Percentiles rank a stretch among this genome's conserved stretches.
phyloP scores from a whole-genome alignment of 2,113 vertebrate species.

The Oophaga pumilio region DNA sequence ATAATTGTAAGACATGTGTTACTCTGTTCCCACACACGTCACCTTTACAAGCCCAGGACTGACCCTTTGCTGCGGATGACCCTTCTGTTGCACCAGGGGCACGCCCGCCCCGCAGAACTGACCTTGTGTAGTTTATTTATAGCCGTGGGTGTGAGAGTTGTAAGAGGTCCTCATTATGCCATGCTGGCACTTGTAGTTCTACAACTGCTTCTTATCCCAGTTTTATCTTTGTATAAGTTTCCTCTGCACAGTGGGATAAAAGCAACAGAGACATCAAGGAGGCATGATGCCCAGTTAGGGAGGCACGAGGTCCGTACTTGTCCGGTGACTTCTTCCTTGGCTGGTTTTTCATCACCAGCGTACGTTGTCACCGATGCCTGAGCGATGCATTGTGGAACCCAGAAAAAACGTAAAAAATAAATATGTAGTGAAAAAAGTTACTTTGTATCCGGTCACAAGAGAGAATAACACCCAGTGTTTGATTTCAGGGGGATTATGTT shows the following conservation, averaged over 20 bases:
- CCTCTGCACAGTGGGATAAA: not conserved
- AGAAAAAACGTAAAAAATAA: not conserved
- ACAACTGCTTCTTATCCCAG: not conserved
- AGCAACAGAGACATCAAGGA: not conserved
- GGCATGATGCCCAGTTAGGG: no score
- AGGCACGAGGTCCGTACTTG: no score
- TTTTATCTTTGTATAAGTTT: not conserved
- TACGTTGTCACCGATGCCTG: not conserved
- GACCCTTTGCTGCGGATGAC: not conserved
- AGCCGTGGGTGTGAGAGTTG: not conserved
- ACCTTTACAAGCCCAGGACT: not conserved
- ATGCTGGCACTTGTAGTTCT: constrained; percentile 10
- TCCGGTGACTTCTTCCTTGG: not conserved
- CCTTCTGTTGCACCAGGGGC: not conserved
- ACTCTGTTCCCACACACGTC: not conserved
- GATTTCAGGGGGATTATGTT: not conserved
- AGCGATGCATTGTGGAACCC: not conserved
- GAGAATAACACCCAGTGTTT: not conserved
- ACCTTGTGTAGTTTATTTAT: constrained; percentile 16
- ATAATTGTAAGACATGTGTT: not conserved
- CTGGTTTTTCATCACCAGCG: not conserved
- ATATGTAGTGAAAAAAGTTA: not conserved
- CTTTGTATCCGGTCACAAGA: not conserved
- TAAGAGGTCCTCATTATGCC: no score
- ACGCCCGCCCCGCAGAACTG: not conserved